Conservation (phyloP, 2,888 invertebrate genomes). For the Metellina segmentata region DNA sequence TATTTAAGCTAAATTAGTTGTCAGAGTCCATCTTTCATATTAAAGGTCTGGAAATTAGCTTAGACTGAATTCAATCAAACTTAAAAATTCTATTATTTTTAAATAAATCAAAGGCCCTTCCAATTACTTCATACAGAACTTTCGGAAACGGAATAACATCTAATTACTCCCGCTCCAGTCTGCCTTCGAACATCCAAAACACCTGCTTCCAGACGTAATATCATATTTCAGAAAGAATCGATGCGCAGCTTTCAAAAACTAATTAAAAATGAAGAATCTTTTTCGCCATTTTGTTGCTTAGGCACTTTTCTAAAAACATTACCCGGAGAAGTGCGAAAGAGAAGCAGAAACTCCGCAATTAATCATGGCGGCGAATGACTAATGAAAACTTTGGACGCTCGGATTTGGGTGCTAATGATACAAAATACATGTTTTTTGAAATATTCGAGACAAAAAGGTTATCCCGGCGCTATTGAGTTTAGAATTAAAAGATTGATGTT, state of each 20-base stretch:
- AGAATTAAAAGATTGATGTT: not conserved
- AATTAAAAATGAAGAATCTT: not conserved
- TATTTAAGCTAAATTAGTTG: no score
- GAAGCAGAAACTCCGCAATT: conserved; percentile 33
- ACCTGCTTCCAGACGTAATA: conserved; percentile 8
- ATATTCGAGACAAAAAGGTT: not conserved
- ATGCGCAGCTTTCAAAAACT: not conserved
- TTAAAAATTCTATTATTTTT: no score
- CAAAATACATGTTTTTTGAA: conserved; percentile 1
- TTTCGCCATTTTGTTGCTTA: not conserved
- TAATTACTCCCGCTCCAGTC: no score
- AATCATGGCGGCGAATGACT: conserved; percentile 29
- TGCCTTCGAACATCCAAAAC: not conserved
- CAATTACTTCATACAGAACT: no score
- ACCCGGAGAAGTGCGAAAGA: conserved; percentile 16
- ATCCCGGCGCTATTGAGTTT: not conserved
- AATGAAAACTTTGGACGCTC: conserved; percentile 22
- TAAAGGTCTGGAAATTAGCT: no score
- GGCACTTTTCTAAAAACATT: conserved; percentile 6
- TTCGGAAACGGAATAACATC: no score
- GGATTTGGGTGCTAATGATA: conserved; percentile 15
- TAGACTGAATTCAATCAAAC: no score
- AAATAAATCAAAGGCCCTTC: no score
- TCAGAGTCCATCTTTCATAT: no score
- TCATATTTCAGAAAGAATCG: conserved; percentile 3